Evolutionary conservation across 2,888 invertebrate genomes (phyloP).

Genomic region (Sericinus montela): DNA sequence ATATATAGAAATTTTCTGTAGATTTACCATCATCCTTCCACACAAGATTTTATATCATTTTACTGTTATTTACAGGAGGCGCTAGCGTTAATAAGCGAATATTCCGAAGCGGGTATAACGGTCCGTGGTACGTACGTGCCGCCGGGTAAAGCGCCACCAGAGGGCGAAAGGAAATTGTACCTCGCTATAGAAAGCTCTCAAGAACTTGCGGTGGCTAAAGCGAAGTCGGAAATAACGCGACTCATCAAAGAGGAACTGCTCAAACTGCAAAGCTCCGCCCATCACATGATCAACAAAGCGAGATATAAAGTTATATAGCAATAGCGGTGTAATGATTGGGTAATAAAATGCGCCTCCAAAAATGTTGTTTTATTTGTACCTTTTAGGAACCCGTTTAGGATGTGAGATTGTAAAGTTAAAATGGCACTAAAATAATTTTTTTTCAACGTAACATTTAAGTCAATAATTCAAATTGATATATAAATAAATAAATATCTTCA

Average conservation of each 20-base stretch:
- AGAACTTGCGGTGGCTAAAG: conserved; percentile 96
- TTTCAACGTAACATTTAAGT: too few relatives aligned
- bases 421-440: too few relatives aligned
- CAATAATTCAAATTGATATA: too few relatives aligned
- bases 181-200: conserved; percentile 99
- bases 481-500: too few relatives aligned
- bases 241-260: conserved; percentile 98
- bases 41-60: background rate
- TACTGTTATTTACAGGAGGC: conserved; percentile 85
- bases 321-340: conserved; percentile 26
- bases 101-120: conserved; percentile 99
- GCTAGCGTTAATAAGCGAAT: conserved; percentile 97
- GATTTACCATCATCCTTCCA: too few relatives aligned
- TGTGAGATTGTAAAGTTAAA: too few relatives aligned
- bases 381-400: too few relatives aligned
- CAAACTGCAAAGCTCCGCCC: conserved; percentile 91
- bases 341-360: conserved; percentile 23
- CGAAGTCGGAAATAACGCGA: conserved; percentile 97
- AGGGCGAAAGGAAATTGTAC: conserved; percentile 97
- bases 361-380: conserved; percentile 17
- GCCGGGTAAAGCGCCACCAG: conserved; percentile 92
- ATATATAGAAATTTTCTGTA: too few relatives aligned
- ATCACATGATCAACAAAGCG: conserved; percentile 93
- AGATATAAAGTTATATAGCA: conserved; percentile 94
- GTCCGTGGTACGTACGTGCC: conserved; percentile 98